Base-by-base conservation (phyloP, 1,140 invertebrate species). In the Aphidius gifuensis region DNA sequence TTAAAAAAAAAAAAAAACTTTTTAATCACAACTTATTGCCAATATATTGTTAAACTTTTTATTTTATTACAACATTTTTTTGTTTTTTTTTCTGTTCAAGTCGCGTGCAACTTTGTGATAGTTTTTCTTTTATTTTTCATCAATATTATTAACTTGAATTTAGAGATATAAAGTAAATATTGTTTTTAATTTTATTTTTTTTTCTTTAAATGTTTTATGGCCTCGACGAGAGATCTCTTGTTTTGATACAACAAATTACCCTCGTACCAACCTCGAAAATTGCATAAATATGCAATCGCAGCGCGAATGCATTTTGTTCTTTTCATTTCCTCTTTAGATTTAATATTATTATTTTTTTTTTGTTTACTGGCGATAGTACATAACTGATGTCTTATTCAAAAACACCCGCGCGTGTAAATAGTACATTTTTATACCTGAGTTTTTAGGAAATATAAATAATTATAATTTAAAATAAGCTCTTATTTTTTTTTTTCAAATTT, bases 381-480 rank as follows among this genome's bases (percentile, higher is more conserved):
- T 32, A 32, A 32, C 2, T 42, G 44, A 55, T n/a, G 45, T 56
- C 43, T 60, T 53, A 48, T 16, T 8, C 39, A 32, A 49, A 21
- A 49, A 65, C 57, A 48, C 54, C 48, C 32, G 47, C 57, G 23
- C 43, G 44, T 68, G 66, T 68, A 68, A 65, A 68, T 68, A 68
- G 61, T 61, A 51, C 59, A 65, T 58, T 68, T 68, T 65, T 68
- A 68, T 68, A 68, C 66, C 66, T 68, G 66, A 68, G 64, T 68
- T 66, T 62, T 11, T 68, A 65, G 53, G 61, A 63, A 50, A 66
- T 64, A 68, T 32, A 68, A 61, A 68, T 68, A 68, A 61, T 65
- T 65, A 59, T 68, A 48, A 5, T 48, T 42, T 55, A 43, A 55
- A 42, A 40, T 55, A 55, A 55, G 53, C 16, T 16, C 16, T 16